phyloP scores from a whole-genome alignment of 1,140 invertebrate species.

The Arion vulgaris region DNA sequence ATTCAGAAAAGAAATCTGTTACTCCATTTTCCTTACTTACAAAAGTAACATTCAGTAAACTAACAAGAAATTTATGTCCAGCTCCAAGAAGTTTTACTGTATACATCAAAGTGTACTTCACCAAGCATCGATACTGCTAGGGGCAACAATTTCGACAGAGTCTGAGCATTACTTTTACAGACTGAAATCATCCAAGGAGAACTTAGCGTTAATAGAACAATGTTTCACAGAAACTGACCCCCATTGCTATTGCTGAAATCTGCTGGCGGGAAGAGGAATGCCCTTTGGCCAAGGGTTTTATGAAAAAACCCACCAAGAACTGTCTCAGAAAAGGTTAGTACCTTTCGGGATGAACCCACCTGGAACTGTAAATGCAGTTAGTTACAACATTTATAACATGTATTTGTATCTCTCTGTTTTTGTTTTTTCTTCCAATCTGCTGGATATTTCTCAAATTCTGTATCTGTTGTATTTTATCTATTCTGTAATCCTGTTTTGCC shows the following conservation, averaged over 20 bases:
- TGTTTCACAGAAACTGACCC: constrained; percentile 59
- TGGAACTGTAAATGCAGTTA: background rate
- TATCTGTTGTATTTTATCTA: no score
- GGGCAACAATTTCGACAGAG: background rate
- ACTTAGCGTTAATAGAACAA: constrained; percentile 51
- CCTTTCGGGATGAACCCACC: background rate
- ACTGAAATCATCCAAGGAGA: constrained; percentile 39
- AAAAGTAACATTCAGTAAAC: background rate
- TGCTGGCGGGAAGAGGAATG: constrained; percentile 53
- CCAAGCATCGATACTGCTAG: no score
- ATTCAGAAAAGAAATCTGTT: background rate
- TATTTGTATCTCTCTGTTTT: no score
- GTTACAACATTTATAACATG: no score
- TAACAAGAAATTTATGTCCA: constrained; percentile 14
- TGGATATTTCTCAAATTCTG: no score
- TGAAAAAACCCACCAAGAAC: constrained; percentile 42
- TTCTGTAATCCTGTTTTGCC: no score
- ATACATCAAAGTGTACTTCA: constrained; percentile 23
- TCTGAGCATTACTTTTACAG: background rate
- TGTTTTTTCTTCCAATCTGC: no score
- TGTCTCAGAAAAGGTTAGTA: constrained; percentile 42
- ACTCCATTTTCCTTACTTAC: constrained; percentile 25
- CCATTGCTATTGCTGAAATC: constrained; percentile 52
- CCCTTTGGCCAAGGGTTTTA: constrained; percentile 46
- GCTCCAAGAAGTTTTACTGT: constrained; percentile 19